Percentiles rank a stretch among this genome's conserved stretches.
phyloP scores from a whole-genome alignment of 2,797 vertebrate genomes.

The Alauda arvensis region DNA sequence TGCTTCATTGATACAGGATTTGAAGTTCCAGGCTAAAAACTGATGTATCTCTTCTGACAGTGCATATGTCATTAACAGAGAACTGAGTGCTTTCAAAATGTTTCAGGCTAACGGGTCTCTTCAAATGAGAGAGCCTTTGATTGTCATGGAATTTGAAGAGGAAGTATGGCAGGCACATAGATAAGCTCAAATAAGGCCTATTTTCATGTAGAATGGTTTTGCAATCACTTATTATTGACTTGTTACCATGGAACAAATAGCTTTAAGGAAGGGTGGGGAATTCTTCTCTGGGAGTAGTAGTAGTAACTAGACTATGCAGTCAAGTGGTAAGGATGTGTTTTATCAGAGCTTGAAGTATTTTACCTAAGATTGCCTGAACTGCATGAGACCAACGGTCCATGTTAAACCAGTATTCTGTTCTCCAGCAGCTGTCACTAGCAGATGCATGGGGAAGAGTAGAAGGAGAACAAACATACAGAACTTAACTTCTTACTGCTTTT shows the following conservation, averaged over 20 bases:
- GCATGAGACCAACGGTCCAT: background rate
- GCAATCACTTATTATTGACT: background rate
- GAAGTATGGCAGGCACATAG: background rate
- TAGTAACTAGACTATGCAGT: background rate
- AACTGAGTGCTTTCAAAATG: background rate
- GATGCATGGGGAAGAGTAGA: background rate
- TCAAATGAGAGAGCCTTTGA: background rate
- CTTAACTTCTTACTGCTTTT: background rate
- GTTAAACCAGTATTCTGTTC: background rate
- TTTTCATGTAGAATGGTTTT: background rate
- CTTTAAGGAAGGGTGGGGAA: background rate
- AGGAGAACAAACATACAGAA: background rate
- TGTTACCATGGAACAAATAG: background rate
- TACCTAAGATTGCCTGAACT: background rate
- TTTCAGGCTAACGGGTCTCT: background rate
- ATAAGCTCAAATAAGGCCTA: background rate
- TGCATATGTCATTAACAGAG: background rate
- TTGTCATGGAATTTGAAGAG: constrained; percentile 8
- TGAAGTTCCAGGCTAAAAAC: constrained; percentile 21
- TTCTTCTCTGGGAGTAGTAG: background rate
- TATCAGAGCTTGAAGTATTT: background rate
- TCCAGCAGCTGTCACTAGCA: background rate
- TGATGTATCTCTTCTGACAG: constrained; percentile 23
- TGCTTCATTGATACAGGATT: background rate
- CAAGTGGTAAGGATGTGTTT: background rate